phyloP scores from a whole-genome alignment of 2,888 invertebrate species.

The Pherbina coryleti region DNA sequence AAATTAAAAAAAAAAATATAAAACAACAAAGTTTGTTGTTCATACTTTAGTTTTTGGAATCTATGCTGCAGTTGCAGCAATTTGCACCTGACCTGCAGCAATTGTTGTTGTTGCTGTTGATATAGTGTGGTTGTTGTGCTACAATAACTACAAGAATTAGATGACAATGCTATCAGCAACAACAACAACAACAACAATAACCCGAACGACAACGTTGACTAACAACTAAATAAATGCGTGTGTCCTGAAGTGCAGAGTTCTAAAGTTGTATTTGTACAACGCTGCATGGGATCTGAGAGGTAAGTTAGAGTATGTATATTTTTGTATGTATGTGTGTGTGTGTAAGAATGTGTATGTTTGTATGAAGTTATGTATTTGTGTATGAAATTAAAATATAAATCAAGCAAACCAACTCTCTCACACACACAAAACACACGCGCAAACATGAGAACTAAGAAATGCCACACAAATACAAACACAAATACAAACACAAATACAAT shows the following conservation, averaged over 20 bases:
- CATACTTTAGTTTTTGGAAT: not conserved
- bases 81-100: constrained; percentile 18
- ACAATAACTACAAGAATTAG: not conserved
- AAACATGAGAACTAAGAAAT: not conserved
- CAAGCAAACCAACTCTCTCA: not conserved
- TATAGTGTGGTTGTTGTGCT: not conserved
- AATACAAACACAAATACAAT: constrained; percentile 1
- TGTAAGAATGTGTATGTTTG: not conserved
- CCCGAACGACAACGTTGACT: not conserved
- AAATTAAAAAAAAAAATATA: not conserved
- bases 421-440: not conserved
- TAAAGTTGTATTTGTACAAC: not conserved
- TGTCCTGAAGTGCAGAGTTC: not conserved
- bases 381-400: constrained; percentile 6
- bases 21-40: too few species aligned
- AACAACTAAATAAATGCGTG: constrained; percentile 27
- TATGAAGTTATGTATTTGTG: not conserved
- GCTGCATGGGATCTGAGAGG: not conserved
- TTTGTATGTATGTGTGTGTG: not conserved
- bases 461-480: not conserved
- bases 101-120: not conserved
- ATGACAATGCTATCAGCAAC: not conserved
- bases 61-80: not conserved
- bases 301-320: too few species aligned
- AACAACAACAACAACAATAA: not conserved